A percentile compares a stretch with the other conserved stretches of the same genome.
These are phyloP conservation scores for Glaucomys volans DNA, from an alignment of 2,113 vertebrate species.

Conservation along the genomic window DNA sequence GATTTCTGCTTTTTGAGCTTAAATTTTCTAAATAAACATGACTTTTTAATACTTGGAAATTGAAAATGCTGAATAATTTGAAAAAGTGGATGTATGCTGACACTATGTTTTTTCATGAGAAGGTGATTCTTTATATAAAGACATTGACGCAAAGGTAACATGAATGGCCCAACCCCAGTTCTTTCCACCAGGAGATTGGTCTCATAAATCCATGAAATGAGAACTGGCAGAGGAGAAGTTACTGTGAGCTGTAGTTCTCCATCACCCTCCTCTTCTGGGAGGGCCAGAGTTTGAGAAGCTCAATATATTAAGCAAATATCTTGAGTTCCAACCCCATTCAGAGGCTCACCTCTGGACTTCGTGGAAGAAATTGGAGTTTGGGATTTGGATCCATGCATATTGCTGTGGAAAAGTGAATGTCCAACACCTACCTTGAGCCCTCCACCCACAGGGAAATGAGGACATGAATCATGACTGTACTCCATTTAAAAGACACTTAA, in stretches of 20 bases:
- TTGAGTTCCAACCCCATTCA: no score
- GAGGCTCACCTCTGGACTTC: neutral
- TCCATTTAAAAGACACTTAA: constrained; percentile 75
- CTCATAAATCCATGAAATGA: neutral
- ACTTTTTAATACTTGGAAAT: neutral
- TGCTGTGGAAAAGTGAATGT: neutral
- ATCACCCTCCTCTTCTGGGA: neutral
- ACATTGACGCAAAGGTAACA: no score
- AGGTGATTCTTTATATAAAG: neutral
- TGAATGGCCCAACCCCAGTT: neutral
- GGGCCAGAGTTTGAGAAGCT: neutral
- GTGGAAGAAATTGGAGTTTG: neutral
- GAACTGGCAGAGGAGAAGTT: neutral
- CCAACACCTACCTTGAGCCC: neutral
- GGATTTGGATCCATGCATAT: neutral
- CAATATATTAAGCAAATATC: neutral
- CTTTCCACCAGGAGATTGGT: neutral
- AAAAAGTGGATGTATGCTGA: neutral
- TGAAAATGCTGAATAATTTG: neutral
- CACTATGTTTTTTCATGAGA: neutral
- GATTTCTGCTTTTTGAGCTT: neutral
- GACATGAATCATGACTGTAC: constrained; percentile 67
- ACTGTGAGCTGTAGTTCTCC: neutral
- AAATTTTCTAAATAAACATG: neutral
- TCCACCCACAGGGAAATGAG: constrained; percentile 51